A percentile compares a stretch with the other conserved stretches of the same genome.
Conservation (phyloP, 2,797 vertebrate genomes). For the Ispidina lecontei region DNA sequence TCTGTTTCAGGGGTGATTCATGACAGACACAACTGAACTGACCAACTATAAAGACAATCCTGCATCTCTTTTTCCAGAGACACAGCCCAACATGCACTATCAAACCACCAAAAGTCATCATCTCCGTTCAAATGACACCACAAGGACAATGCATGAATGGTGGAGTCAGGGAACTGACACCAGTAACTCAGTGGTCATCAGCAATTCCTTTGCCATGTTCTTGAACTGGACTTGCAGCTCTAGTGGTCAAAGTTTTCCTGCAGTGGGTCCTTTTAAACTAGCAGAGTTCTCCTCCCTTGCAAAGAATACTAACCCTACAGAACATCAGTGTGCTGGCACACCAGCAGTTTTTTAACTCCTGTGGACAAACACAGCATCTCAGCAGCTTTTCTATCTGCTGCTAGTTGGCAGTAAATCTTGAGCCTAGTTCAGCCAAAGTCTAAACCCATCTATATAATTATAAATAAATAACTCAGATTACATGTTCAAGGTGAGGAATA, state of each 20-base stretch:
- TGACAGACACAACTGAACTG: neutral
- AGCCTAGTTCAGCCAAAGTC: conserved; percentile 44
- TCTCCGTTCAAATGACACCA: neutral
- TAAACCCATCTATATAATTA: neutral
- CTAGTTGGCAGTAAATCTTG: neutral
- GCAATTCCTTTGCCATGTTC: neutral
- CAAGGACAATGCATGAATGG: accelerated
- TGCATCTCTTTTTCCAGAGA: neutral
- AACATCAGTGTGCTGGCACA: neutral
- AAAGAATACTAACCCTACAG: neutral
- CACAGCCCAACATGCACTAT: accelerated
- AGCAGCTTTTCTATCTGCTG: neutral
- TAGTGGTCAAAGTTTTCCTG: neutral
- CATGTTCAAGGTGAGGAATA: conserved; percentile 7
- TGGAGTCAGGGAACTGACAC: neutral
- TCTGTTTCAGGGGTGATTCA: accelerated
- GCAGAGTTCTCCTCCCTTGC: too few relatives aligned
- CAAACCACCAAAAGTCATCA: accelerated
- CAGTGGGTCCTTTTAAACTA: accelerated
- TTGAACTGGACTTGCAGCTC: neutral
- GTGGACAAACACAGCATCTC: neutral
- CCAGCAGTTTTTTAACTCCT: neutral
- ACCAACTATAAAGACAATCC: neutral
- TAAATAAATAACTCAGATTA: neutral
- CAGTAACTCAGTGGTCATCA: neutral